Base-by-base conservation (phyloP, 1,140 invertebrate species). In the Cherax quadricarinatus region DNA sequence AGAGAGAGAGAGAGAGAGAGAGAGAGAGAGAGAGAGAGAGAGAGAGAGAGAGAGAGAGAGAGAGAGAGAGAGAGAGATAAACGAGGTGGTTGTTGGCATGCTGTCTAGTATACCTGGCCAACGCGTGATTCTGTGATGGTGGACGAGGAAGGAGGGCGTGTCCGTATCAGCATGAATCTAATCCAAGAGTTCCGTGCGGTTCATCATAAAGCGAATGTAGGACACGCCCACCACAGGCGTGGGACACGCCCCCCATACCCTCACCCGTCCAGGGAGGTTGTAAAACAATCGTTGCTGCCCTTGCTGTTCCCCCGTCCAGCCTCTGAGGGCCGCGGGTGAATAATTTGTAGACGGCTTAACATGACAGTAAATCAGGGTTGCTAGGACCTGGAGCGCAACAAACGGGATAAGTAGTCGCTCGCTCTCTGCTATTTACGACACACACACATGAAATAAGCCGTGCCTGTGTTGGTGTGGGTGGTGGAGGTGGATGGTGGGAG, bases 301-400 rank as follows among this genome's bases (percentile, higher is more conserved):
- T 51, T 53, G 21, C 21, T 21, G 24, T 75, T 75, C 86, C 49
- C 14, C 3, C 73, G 24, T 81, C 75, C 86, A 57, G 18, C 5
- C 73, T 79, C 70, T 73, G 24, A 49, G 75, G 75, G 75, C 86
- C 78, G 62, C 62, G 48, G 70, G 80, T 78, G 86, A 88, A 88
- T 88, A 88, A 88, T 88, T 88, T 88, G 86, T 88, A 80, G 86
- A 51, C 86, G 86, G 86, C 86, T 88, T 88, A 88, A 88, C 86
- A 88, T 88, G 86, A 88, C 86, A 78, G 86, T 88, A 88, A 88
- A 88, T 88, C 86, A 88, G 86, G 53, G 86, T 88, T 88, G 62
- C 86, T 75, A 60, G 86, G 48, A 79, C 66, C 49, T 75, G 48
- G 86, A 60, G 62, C 73, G 75, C 86, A 79, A 51, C 70, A 48